Evolutionary conservation across 2,888 invertebrate genomes (phyloP).

Genomic region (Balanococcus diminutus): DNA sequence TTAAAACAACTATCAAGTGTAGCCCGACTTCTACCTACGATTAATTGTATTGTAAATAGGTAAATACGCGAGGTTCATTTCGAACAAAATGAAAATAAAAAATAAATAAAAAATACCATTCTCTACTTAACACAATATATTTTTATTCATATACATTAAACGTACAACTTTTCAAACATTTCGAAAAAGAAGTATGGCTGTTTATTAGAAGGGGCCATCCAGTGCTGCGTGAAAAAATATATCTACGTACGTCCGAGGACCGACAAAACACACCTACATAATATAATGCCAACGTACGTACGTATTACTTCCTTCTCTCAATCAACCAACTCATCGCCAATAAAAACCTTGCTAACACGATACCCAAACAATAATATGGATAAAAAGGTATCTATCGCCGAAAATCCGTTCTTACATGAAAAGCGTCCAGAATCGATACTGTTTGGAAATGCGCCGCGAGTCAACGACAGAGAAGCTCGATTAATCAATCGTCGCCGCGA

Average conservation of each 20-base stretch:
- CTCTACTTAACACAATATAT: constrained; percentile 20
- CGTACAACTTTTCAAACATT: constrained; percentile 27
- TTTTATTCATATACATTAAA: constrained; percentile 23
- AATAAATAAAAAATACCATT: background rate
- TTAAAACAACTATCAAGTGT: too few relatives aligned
- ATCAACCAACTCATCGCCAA: background rate
- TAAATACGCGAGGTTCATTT: too few relatives aligned
- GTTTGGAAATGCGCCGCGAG: background rate
- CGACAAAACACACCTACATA: too few relatives aligned
- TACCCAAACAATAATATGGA: background rate
- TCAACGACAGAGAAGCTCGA: background rate
- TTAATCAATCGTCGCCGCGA: background rate
- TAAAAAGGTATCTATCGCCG: background rate
- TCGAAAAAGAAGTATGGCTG: constrained; percentile 1
- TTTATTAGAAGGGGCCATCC: background rate
- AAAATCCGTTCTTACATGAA: background rate
- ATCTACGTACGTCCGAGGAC: background rate
- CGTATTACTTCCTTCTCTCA: background rate
- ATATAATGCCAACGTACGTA: background rate
- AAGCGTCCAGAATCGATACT: background rate
- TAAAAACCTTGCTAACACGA: background rate
- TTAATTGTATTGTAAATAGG: too few relatives aligned
- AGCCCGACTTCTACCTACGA: too few relatives aligned
- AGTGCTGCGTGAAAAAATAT: background rate
- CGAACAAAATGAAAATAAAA: background rate